Evolutionary conservation across 1,140 invertebrate species (phyloP).

Genomic region (Drosophila pseudoananassae): DNA sequence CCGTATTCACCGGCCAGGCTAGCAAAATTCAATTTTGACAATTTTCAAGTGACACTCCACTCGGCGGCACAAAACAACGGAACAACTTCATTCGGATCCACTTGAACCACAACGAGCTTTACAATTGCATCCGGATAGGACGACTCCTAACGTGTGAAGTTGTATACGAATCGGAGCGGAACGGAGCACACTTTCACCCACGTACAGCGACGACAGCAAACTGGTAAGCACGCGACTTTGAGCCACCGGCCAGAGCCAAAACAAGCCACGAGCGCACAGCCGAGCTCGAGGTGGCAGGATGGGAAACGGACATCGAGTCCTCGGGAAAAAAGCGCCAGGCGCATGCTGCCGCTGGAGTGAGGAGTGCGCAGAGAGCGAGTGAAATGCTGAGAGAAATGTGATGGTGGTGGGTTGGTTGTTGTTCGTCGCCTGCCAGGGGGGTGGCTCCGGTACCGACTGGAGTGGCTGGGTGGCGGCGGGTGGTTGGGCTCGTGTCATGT

Average conservation of each 20-base stretch:
- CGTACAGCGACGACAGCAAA: constrained; percentile 62
- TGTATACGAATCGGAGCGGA: constrained; percentile 19
- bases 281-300: constrained; percentile 53
- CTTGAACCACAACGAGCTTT: constrained; percentile 17
- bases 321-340: constrained; percentile 48
- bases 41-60: constrained; percentile 67
- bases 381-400: constrained; percentile 15
- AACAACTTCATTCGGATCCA: constrained; percentile 23
- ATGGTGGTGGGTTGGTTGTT: constrained; percentile 29
- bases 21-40: constrained; percentile 57
- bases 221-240: constrained; percentile 67
- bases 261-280: constrained; percentile 60
- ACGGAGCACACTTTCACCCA: constrained; percentile 65
- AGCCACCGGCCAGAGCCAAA: constrained; percentile 58
- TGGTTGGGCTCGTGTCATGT: constrained; percentile 38
- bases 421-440: constrained; percentile 24
- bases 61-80: constrained; percentile 19
- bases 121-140: constrained; percentile 40
- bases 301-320: constrained; percentile 6
- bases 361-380: constrained; percentile 45
- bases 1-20: constrained; percentile 22
- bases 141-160: constrained; percentile 17
- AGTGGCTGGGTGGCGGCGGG: constrained; percentile 26
- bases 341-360: constrained; percentile 39
- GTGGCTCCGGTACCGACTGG: constrained; percentile 16